Evolutionary conservation across 2,888 invertebrate genomes (phyloP), one percentile per base, ranked within the genome.

Genomic region (Chydorus sphaericus): DNA sequence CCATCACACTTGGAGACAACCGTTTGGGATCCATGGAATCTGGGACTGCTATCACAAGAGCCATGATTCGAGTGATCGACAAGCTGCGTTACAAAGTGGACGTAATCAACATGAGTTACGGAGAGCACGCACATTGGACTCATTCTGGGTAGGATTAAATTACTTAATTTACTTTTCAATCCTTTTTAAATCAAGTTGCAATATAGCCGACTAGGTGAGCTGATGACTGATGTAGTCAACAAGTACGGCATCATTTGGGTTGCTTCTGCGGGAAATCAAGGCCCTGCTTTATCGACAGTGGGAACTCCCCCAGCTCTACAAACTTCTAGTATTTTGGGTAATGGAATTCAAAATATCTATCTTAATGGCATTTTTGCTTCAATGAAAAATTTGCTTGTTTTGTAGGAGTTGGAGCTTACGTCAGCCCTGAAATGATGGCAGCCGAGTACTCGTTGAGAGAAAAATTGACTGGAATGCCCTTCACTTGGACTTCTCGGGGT

Each of bases 91-190:
- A 60, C 51, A 57, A 59, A 62, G 75, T 90, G 53, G 88, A 97
- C 67, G 83, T 97, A 1, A 88, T 97, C 62, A 98, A 98, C 70
- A 96, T 93, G 89, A 96, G 94, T 66, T 98, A 96, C 65, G 97
- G 97, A 1, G 97, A 97, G 71, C 89, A 88, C 64, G 81, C 90
- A 0, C 86, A 91, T 69, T 92, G 91, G 85, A 81, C 88, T 3
- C 85, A 89, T 69, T 73, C 83, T 7, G 94, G 96, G 88, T 89
- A 73, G 16, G 28, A 48, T 7, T 23, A 14, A 26, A n/a, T 10
- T 39, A 31, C 7, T 23, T n/a, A 8, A 39, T 10, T 16, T 28
- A 26, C 5, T 20, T 39, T 39, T 39, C 6, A 31, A n/a, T n/a
- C n/a, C n/a, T n/a, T n/a, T n/a, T n/a, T n/a, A n/a, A n/a, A n/a